A percentile compares a stretch with the other conserved stretches of the same genome.
Conservation (phyloP, 2,797 vertebrate genomes). For the Pantherophis vulpinus region DNA sequence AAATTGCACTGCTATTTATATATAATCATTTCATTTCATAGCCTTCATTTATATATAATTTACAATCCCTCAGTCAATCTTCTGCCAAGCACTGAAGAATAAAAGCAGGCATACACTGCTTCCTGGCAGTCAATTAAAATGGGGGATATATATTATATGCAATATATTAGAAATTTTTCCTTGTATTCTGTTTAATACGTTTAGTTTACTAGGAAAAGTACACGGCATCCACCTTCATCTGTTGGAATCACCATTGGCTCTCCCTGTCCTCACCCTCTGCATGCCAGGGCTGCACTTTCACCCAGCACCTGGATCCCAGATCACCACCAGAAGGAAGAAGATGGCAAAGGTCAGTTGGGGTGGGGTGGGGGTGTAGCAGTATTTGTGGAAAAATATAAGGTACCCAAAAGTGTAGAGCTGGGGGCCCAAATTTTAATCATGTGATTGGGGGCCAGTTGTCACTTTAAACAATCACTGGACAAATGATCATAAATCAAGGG, state of each 20-base stretch:
- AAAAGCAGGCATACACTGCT: background rate
- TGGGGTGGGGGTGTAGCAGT: background rate
- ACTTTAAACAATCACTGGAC: background rate
- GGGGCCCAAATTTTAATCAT: background rate
- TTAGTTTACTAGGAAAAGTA: background rate
- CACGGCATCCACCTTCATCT: background rate
- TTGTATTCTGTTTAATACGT: background rate
- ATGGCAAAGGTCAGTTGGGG: background rate
- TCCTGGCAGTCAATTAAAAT: background rate
- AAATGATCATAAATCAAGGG: background rate
- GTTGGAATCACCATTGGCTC: background rate
- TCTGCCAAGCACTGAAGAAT: background rate
- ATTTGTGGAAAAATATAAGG: background rate
- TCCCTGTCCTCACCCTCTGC: background rate
- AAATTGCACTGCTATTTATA: background rate
- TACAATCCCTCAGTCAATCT: background rate
- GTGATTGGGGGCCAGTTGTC: background rate
- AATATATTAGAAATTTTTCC: background rate
- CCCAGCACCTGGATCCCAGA: background rate
- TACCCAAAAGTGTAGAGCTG: background rate
- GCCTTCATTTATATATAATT: background rate
- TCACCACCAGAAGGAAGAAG: background rate
- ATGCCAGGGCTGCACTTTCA: background rate
- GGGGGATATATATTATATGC: too few relatives aligned
- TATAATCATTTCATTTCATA: background rate